These are phyloP conservation scores for Pemphredon lugubris DNA, from an alignment of 2,888 invertebrate species.

Conservation along the genomic window DNA sequence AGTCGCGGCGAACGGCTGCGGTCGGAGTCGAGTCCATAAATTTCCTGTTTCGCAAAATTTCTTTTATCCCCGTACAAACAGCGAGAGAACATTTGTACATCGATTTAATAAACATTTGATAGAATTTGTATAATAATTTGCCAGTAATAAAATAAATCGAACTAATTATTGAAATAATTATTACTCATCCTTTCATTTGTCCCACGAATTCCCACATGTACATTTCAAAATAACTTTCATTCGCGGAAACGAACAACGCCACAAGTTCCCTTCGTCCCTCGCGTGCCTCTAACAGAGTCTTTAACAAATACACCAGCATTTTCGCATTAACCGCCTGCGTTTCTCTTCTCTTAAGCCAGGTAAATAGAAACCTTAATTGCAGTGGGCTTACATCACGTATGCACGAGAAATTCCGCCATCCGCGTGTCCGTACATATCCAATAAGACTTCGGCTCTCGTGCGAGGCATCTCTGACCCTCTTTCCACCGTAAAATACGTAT, in stretches of 20 bases:
- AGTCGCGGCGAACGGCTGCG: no score
- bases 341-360: conserved; percentile 1
- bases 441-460: conserved; percentile 66
- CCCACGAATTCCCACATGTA: no score
- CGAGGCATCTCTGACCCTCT: conserved; percentile 60
- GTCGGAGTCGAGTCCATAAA: no score
- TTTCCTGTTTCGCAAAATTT: no score
- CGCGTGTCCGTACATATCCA: conserved; percentile 71
- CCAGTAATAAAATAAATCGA: no score
- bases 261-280: neutral
- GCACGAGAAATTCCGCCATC: conserved; percentile 68
- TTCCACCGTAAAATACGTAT: conserved; percentile 18
- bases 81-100: no score
- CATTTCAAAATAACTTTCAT: neutral
- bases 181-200: no score
- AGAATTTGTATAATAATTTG: no score
- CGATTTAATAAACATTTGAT: no score
- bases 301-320: neutral
- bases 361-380: conserved; percentile 27
- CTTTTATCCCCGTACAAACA: no score
- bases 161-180: no score
- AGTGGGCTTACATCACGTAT: conserved; percentile 69
- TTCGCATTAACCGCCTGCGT: neutral
- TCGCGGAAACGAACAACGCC: neutral
- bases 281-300: neutral